phyloP scores from a whole-genome alignment of 2,888 invertebrate genomes.

The Limnephilus auricula region DNA sequence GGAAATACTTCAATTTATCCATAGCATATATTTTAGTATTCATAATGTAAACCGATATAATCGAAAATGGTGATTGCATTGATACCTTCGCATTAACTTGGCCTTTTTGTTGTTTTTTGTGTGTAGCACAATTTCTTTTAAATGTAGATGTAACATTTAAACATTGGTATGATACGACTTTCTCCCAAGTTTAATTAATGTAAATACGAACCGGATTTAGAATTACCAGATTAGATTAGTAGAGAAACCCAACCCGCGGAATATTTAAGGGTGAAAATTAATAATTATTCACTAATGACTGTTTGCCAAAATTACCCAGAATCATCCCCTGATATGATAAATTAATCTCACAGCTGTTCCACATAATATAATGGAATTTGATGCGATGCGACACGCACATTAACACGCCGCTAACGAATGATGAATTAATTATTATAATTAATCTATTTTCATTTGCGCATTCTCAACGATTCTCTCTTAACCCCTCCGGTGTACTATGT shows the following conservation, averaged over 20 bases:
- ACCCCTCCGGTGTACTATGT: not conserved
- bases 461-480: not conserved
- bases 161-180: not conserved
- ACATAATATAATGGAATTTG: not conserved
- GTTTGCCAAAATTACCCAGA: not conserved
- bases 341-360: not conserved
- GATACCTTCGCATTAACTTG: too few species aligned
- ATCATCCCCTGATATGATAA: not conserved
- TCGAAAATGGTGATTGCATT: too few species aligned
- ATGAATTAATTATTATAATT: not conserved
- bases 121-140: too few species aligned
- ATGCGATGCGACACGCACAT: not conserved
- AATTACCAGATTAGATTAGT: not conserved
- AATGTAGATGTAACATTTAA: not conserved
- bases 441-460: not conserved
- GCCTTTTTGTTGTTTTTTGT: too few species aligned
- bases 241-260: not conserved
- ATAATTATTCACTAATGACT: conserved; percentile 2
- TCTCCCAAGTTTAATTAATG: not conserved
- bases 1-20: too few species aligned
- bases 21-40: too few species aligned
- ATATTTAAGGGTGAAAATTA: not conserved
- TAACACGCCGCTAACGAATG: not conserved
- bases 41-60: too few species aligned
- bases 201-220: not conserved